Conservation (phyloP, 2,797 vertebrate species). For the Erethizon dorsatum region DNA sequence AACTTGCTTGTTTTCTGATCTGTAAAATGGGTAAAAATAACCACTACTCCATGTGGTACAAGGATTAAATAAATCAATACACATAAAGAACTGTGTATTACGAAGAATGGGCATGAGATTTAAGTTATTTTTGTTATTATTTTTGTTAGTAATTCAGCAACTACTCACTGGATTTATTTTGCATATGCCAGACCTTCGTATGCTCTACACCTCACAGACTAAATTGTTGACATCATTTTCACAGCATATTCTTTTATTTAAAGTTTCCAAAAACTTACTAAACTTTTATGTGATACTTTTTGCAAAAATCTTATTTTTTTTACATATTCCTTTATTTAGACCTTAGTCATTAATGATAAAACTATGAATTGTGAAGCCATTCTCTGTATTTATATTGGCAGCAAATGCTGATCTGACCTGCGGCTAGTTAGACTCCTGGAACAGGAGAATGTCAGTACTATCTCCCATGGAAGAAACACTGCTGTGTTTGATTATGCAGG, state of each 20-base stretch:
- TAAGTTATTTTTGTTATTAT: neutral
- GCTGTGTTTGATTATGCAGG: neutral
- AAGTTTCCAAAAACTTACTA: neutral
- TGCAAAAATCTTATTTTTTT: neutral
- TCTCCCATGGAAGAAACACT: neutral
- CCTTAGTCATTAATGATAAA: neutral
- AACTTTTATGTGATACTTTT: neutral
- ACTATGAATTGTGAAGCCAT: neutral
- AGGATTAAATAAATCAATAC: neutral
- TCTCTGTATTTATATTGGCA: neutral
- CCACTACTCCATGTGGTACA: neutral
- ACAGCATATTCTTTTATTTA: neutral
- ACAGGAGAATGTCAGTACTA: neutral
- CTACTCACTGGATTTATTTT: neutral
- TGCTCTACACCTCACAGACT: neutral
- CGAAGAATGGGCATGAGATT: neutral
- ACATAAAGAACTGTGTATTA: neutral
- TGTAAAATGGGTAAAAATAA: neutral
- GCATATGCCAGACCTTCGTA: neutral
- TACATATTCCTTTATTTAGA: neutral
- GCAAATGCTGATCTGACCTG: neutral
- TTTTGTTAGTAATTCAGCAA: neutral
- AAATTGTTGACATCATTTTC: neutral
- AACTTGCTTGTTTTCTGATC: neutral
- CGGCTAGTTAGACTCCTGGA: neutral